Evolutionary conservation across 2,888 invertebrate genomes (phyloP).

Genomic region (Pachydiplax longipennis): DNA sequence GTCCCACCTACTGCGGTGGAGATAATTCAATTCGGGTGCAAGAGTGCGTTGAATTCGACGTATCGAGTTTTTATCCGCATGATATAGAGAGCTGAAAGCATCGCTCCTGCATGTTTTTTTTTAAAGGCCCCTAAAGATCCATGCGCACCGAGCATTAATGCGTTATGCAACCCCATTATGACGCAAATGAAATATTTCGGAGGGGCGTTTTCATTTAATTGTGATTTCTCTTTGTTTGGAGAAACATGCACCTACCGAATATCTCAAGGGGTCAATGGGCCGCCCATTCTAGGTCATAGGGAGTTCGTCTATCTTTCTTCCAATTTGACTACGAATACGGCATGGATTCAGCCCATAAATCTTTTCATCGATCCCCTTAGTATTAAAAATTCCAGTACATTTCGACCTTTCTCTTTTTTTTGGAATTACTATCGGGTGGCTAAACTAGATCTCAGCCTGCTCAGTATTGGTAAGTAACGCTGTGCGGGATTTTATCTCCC

Average conservation of each 20-base stretch:
- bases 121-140: background rate
- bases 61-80: background rate
- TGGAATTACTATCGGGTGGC: too few relatives aligned
- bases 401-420: too few relatives aligned
- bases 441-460: too few relatives aligned
- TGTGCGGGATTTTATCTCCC: too few relatives aligned
- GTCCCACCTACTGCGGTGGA: background rate
- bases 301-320: background rate
- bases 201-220: background rate
- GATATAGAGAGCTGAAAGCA: background rate
- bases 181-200: background rate
- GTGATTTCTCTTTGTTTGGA: background rate
- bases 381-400: too few relatives aligned
- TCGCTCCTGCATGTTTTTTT: background rate
- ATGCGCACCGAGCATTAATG: background rate
- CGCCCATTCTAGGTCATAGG: background rate
- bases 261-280: background rate
- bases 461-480: too few relatives aligned
- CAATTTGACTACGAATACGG: background rate
- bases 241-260: background rate
- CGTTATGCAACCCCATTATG: background rate
- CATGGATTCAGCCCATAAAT: too few relatives aligned
- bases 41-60: background rate
- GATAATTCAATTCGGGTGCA: background rate
- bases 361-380: too few relatives aligned